Percentiles rank a stretch among this genome's conserved stretches.
These are phyloP conservation scores for Xenopus tropicalis DNA, from an alignment of 2,113 vertebrate species.

Conservation along the genomic window UCB_Xtro_10.0 CM004445.2:132645501-132646000, in stretches of 20 bases:
- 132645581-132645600: too few relatives aligned
- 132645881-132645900: conserved; percentile 12
- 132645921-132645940: conserved; percentile 19
- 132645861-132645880: conserved; percentile 2
- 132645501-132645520: too few relatives aligned
- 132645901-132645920: conserved; percentile 10
- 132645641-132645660: too few relatives aligned
- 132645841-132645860: conserved; percentile 4
- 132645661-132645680: not conserved
- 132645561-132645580: too few relatives aligned
- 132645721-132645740: conserved; percentile 3
- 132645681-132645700: not conserved
- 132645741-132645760: conserved; percentile 13
- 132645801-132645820: conserved; percentile 29
- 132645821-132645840: not conserved
- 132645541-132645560: too few relatives aligned
- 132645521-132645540: too few relatives aligned
- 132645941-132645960: conserved; percentile 29
- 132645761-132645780: conserved; percentile 10
- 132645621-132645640: too few relatives aligned
- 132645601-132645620: too few relatives aligned
- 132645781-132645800: conserved; percentile 1
- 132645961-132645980: too few relatives aligned
- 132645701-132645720: conserved; percentile 28
- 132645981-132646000: too few relatives aligned